Conservation (phyloP, 2,888 invertebrate species). For the Ashinkailepas kermadecensis region DNA sequence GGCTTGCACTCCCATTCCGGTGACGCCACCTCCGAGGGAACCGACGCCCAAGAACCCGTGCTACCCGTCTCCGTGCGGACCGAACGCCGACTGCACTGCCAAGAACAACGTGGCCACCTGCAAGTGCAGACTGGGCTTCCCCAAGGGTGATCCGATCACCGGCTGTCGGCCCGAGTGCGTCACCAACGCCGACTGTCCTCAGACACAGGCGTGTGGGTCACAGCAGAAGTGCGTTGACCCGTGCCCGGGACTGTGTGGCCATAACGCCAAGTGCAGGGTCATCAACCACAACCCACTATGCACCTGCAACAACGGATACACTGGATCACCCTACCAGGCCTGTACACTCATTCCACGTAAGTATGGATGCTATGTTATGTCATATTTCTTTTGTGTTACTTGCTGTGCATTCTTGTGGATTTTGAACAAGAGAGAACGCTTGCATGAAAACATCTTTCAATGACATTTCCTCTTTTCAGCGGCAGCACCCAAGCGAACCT, state of each 20-base stretch:
- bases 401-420: too few relatives aligned
- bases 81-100: slow-evolving; percentile 63
- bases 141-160: slow-evolving; percentile 34
- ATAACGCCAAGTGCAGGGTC: slow-evolving; percentile 37
- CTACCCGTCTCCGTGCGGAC: slow-evolving; percentile 47
- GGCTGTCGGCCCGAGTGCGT: slow-evolving; percentile 63
- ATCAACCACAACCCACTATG: slow-evolving; percentile 44
- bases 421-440: too few relatives aligned
- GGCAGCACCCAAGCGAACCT: slow-evolving; percentile 44
- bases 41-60: slow-evolving; percentile 20
- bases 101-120: slow-evolving; percentile 19
- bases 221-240: slow-evolving; percentile 40
- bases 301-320: slow-evolving; percentile 74
- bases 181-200: slow-evolving; percentile 67
- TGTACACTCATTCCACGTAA: slow-evolving; percentile 45
- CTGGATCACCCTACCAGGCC: slow-evolving; percentile 74
- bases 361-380: background rate
- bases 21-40: too few relatives aligned
- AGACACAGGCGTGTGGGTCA: slow-evolving; percentile 58
- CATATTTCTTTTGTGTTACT: too few relatives aligned
- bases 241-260: slow-evolving; percentile 57
- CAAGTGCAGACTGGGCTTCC: slow-evolving; percentile 39
- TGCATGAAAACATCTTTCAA: too few relatives aligned
- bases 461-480: slow-evolving; percentile 4
- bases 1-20: slow-evolving; percentile 47